These are phyloP conservation scores for rabbit (Oryctolagus cuniculus) DNA, from an alignment of 2,113 vertebrate genomes.

Conservation along the genomic window DNA sequence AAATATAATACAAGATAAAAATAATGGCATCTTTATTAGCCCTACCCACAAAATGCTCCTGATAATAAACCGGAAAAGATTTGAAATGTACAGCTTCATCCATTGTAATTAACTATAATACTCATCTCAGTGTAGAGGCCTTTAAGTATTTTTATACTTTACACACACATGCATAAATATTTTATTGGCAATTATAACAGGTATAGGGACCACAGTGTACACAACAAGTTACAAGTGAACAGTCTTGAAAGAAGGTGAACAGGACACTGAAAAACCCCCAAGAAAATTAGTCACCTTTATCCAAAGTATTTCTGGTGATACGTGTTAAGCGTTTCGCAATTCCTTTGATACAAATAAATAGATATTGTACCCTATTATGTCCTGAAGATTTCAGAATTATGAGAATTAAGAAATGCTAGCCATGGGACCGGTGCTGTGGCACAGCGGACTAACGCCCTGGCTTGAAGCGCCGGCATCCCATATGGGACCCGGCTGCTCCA, in stretches of 20 bases:
- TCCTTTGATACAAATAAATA: not conserved
- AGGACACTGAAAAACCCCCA: not conserved
- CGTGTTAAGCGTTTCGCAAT: not conserved
- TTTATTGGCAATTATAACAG: not conserved
- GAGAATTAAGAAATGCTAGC: not conserved
- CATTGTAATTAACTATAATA: not conserved
- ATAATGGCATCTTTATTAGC: not conserved
- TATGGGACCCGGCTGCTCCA: too few relatives aligned
- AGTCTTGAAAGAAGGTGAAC: not conserved
- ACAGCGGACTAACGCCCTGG: too few relatives aligned
- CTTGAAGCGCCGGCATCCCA: too few relatives aligned
- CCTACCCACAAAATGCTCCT: not conserved
- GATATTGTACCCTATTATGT: not conserved
- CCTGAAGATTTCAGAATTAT: not conserved
- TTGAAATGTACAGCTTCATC: not conserved
- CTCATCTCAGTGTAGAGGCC: not conserved
- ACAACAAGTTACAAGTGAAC: not conserved
- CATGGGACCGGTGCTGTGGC: too few relatives aligned
- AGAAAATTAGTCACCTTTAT: not conserved
- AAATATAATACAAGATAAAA: not conserved
- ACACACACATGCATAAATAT: not conserved
- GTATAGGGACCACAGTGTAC: not conserved
- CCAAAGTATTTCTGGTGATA: not conserved
- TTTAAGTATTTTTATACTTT: not conserved
- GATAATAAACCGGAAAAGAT: not conserved